A percentile compares a stretch with the other conserved stretches of the same genome.
Evolutionary conservation across 2,888 invertebrate species (phyloP).

Genomic region (Sympetrum striolatum): DNA sequence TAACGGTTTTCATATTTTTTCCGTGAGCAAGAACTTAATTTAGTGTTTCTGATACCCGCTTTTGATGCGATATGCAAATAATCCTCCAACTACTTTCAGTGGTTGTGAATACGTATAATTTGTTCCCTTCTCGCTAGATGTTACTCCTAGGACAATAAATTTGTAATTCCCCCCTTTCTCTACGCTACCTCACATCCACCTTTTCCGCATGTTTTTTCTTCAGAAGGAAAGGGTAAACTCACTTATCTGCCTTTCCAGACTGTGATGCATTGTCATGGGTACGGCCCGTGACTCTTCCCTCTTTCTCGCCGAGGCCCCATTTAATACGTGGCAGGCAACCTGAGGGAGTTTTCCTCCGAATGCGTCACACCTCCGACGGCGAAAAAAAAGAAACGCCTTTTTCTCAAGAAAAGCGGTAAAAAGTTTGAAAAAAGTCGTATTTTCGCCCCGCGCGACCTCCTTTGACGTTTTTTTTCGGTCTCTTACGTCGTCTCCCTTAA

Average conservation of each 20-base stretch:
- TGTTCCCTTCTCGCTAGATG: no score
- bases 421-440: neutral
- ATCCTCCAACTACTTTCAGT: no score
- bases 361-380: constrained; percentile 15
- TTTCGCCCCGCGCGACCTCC: neutral
- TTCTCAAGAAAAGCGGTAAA: neutral
- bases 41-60: no score
- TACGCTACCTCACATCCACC: neutral
- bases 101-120: no score
- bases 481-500: constrained; percentile 10
- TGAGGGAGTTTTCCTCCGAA: neutral
- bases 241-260: constrained; percentile 14
- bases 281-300: neutral
- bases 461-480: neutral
- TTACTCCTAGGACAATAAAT: no score
- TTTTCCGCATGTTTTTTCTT: neutral
- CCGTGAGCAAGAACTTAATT: no score
- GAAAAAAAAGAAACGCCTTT: neutral
- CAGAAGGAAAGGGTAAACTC: neutral
- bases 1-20: no score
- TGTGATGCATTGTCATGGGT: constrained; percentile 12
- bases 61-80: no score
- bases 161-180: neutral
- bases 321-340: constrained; percentile 20
- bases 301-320: neutral